Evolutionary conservation across 1,140 invertebrate genomes (phyloP).

Genomic region (Gryllus bimaculatus): DNA sequence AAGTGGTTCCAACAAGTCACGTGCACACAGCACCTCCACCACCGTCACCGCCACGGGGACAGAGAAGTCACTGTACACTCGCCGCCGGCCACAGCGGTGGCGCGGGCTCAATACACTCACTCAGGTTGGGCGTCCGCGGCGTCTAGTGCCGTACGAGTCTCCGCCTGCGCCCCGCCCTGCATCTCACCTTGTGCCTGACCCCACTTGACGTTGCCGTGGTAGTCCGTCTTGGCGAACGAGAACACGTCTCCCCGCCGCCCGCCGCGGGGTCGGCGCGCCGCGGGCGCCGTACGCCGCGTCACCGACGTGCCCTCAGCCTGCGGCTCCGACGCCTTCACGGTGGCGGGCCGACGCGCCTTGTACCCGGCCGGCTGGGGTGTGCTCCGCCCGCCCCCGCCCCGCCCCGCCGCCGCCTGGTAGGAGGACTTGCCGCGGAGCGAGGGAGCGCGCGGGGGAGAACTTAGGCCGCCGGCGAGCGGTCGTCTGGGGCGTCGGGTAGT

Average conservation of each 20-base stretch:
- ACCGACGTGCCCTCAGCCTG: not conserved
- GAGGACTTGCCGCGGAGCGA: no score
- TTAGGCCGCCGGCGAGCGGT: no score
- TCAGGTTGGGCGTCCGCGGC: no score
- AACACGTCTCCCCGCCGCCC: not conserved
- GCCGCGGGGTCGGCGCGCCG: not conserved
- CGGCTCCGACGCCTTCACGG: not conserved
- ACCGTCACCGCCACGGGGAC: no score
- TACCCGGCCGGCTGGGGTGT: not conserved
- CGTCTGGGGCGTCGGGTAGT: not conserved
- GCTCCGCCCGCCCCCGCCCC: not conserved
- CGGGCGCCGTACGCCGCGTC: not conserved
- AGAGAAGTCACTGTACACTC: no score
- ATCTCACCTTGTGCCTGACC: conserved; percentile 29
- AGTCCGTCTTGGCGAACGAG: conserved; percentile 32
- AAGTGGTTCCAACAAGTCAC: no score
- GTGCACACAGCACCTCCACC: no score
- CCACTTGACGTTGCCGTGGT: conserved; percentile 35
- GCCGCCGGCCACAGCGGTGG: no score
- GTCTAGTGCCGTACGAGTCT: not conserved
- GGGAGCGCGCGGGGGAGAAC: no score
- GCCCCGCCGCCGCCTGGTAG: no score
- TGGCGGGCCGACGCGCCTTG: not conserved
- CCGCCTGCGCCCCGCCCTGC: conserved; percentile 13
- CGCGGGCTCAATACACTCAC: no score